Evolutionary conservation across 2,113 vertebrate species (phyloP), one percentile per base, ranked within the genome.

Genomic region (Brachyhypopomus gauderio): DNA sequence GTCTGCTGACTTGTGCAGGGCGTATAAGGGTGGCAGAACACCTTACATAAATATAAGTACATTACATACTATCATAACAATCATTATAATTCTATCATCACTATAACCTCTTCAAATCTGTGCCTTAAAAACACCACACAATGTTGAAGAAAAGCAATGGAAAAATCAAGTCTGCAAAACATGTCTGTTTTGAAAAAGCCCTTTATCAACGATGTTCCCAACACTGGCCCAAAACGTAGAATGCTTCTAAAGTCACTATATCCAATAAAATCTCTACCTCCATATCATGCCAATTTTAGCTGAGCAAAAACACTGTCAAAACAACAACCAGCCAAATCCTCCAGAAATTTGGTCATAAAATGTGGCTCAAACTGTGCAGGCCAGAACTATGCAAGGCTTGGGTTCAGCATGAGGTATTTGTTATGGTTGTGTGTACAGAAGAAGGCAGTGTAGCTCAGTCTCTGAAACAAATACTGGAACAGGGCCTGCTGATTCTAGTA

Each of bases 381-480:
- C 52, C 48, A 69, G 45, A 69, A 69, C 7, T 25, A 19, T 25
- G 7, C 34, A 17, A 45, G 38, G 34, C 56, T 25, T 63, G 12
- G 5, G 36, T 48, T 14, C 25, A 67, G 55, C 45, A 36, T 1
- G 22, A 34, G 62, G 9, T 75, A 41, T 75, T 25, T 62, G 36
- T 62, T 25, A 63, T 78, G 30, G 19, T 70, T 19, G 11, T 38
- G n/a, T 41, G 20, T 3, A 45, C n/a, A 62, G 20, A 41, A 11
- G 38, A 75, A 75, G 34, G 41, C 74, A 63, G 38, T 25, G 22
- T 1, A 66, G 2, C 23, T 64, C 7, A 56, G 48, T 66, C 17
- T 52, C 19, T n/a, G 20, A 56, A 5, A 38, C 63, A 56, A 11
- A 20, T 9, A 77, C 78, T 77, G 81, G 83, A 80, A 72, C 63